Evolutionary conservation across 2,797 vertebrate genomes (phyloP).

Genomic region (Bucorvus abyssinicus): DNA sequence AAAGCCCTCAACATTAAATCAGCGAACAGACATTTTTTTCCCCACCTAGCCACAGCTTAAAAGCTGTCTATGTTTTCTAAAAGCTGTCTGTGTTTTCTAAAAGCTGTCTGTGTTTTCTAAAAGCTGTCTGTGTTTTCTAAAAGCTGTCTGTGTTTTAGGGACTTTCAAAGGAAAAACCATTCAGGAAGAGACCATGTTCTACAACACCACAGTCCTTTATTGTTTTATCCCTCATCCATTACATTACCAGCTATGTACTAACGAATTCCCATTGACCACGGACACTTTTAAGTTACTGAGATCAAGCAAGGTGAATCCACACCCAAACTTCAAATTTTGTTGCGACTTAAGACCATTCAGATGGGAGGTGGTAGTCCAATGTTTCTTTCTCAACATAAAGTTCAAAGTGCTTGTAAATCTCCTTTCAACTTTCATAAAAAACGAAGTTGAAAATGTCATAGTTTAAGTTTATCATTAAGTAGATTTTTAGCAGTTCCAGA

Average conservation of each 20-base stretch:
- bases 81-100: not conserved
- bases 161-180: not conserved
- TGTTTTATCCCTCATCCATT: not conserved
- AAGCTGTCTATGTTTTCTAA: not conserved
- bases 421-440: not conserved
- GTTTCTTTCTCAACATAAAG: not conserved
- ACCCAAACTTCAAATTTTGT: not conserved
- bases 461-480: too few relatives aligned
- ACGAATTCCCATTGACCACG: not conserved
- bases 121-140: not conserved
- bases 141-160: not conserved
- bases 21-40: not conserved
- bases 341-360: not conserved
- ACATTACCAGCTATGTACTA: not conserved
- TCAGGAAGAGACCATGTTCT: not conserved
- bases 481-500: not conserved
- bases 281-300: not conserved
- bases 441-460: not conserved
- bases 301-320: not conserved
- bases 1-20: fast-evolving
- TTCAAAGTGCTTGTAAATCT: not conserved
- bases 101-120: not conserved
- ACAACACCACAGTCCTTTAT: not conserved
- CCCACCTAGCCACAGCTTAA: not conserved
- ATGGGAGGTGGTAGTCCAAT: not conserved